Base-by-base conservation (phyloP, 2,888 invertebrate genomes). In the Brenthis daphne region DNA sequence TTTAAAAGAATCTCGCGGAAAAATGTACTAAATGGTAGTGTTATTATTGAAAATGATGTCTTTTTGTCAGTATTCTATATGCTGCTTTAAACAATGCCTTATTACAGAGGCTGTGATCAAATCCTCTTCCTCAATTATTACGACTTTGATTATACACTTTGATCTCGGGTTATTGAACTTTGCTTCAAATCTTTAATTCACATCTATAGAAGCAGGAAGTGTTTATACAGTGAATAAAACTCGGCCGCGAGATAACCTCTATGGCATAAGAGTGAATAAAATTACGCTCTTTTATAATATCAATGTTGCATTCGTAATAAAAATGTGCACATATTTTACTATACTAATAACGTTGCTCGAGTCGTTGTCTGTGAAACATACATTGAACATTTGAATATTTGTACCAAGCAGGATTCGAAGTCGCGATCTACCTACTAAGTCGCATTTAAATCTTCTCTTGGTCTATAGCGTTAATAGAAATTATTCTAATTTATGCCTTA, bases 161-260 rank as follows among this genome's bases (percentile, higher is more conserved):
- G 68, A 71, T 68, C 70, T 50, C 65, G 29, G 68, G 68, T 71
- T 68, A 60, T 1, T 53, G 68, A 68, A 65, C 57, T 63, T 48
- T 16, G 57, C 24, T 43, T 63, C 16, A 65, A 71, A 67, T 70
- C 68, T 65, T 65, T 63, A 63, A 63, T 53, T 63, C 63, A 63
- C 63, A 37, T 60, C 58, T 60, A 50, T 54, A 70, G 24, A 67
- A 65, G 56, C 69, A 60, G 71, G 71, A 73, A 73, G 69, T 55
- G n/a, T 24, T 48, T 56, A 63, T 67, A 58, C 58, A 61, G 65
- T 70, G 63, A 64, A 70, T 57, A 67, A 63, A 72, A 63, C 70
- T 68, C 72, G 70, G 72, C 51, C 72, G 63, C 50, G 16, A 65
- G 72, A 72, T 72, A 72, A 70, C 72, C 70, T 72, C 29, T 60